A percentile compares a stretch with the other conserved stretches of the same genome.
phyloP scores from a whole-genome alignment of 2,888 invertebrate species.

The Mechanitis messenoides region DNA sequence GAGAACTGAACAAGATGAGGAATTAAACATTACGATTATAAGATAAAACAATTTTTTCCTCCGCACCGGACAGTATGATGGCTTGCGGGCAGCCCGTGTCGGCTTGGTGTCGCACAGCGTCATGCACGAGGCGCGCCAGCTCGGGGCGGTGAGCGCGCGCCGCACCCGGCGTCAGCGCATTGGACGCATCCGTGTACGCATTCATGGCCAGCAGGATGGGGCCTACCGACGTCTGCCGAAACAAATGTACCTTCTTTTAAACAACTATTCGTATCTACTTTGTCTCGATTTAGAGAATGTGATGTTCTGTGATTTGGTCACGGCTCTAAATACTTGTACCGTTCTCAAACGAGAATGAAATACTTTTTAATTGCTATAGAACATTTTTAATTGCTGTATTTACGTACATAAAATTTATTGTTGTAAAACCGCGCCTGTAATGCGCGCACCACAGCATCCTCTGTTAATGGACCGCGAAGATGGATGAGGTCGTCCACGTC shows the following conservation, averaged over 20 bases:
- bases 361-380: too few species aligned
- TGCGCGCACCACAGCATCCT: constrained; percentile 94
- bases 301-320: too few species aligned
- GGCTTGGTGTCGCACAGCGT: constrained; percentile 94
- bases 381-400: background rate
- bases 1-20: too few species aligned
- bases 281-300: too few species aligned
- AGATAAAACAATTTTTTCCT: too few species aligned
- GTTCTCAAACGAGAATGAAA: too few species aligned
- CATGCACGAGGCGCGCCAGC: constrained; percentile 91
- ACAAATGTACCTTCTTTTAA: too few species aligned
- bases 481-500: constrained; percentile 94
- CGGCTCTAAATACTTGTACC: background rate
- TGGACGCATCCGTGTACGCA: constrained; percentile 90
- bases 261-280: too few species aligned
- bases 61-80: constrained; percentile 88
- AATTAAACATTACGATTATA: background rate
- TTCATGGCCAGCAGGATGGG: constrained; percentile 94
- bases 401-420: constrained; percentile 91
- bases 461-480: constrained; percentile 93
- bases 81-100: constrained; percentile 98
- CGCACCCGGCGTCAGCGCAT: constrained; percentile 90
- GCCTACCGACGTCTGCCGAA: constrained; percentile 91
- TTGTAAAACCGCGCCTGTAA: constrained; percentile 92
- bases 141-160: constrained; percentile 87